Conservation (phyloP, 2,797 vertebrate genomes). For the Gouania willdenowi region DNA sequence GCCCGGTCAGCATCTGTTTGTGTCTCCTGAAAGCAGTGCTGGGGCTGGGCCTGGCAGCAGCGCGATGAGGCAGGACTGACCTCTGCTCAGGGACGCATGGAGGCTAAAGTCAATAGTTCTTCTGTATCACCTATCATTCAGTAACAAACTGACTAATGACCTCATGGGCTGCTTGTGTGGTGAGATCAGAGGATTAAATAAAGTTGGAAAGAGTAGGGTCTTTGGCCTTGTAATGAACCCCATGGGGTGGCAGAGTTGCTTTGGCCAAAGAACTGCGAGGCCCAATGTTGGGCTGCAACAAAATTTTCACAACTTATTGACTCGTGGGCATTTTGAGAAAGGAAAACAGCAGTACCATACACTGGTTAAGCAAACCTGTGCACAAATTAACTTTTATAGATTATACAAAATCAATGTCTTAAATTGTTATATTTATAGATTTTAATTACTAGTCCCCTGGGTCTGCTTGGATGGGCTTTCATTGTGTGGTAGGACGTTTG, state of each 20-base stretch:
- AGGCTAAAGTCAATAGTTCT: conserved; percentile 54
- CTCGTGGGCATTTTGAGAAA: not conserved
- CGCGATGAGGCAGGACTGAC: too few relatives aligned
- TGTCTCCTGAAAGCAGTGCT: conserved; percentile 23
- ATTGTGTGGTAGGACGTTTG: too few relatives aligned
- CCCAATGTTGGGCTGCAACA: too few relatives aligned
- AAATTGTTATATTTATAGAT: too few relatives aligned
- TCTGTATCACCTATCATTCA: conserved; percentile 47
- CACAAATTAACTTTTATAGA: too few relatives aligned
- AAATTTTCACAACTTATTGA: too few relatives aligned
- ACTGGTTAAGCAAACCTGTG: too few relatives aligned
- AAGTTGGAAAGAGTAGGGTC: not conserved
- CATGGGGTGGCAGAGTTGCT: not conserved
- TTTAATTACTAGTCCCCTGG: too few relatives aligned
- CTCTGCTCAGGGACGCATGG: conserved; percentile 13
- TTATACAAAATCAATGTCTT: too few relatives aligned
- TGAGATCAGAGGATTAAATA: conserved; percentile 5
- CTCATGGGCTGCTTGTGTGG: conserved; percentile 17
- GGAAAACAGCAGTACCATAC: not conserved
- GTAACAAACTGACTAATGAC: conserved; percentile 40
- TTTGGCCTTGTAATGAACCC: conserved; percentile 2
- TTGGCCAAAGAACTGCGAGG: too few relatives aligned
- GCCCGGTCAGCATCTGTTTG: conserved; percentile 34
- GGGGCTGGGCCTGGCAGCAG: conserved; percentile 14
- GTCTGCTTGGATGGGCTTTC: too few relatives aligned